Conservation (phyloP, 2,113 vertebrate genomes). For the Antigone vipio region DNA sequence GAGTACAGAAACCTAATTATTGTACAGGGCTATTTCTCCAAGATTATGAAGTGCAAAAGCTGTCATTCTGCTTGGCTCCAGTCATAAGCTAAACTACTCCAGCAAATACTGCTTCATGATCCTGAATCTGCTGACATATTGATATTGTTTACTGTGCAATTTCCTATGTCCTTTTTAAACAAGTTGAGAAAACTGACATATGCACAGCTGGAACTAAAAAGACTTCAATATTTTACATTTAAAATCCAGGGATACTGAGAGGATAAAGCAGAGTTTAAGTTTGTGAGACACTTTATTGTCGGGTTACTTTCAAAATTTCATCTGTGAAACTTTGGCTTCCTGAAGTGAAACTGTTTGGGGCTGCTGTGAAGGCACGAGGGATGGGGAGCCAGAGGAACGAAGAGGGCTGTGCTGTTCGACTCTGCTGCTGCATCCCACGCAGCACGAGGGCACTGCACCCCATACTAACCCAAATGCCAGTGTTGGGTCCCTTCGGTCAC, state of each 20-base stretch:
- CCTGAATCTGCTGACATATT: neutral
- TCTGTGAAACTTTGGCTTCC: neutral
- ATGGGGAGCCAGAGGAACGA: accelerated
- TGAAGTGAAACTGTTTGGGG: neutral
- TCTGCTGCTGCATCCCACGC: neutral
- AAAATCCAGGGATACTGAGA: neutral
- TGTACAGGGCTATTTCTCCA: neutral
- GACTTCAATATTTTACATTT: neutral
- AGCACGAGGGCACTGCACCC: neutral
- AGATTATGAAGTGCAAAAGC: neutral
- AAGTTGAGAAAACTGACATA: neutral
- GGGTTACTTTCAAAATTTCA: neutral
- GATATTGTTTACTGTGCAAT: neutral
- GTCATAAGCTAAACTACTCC: neutral
- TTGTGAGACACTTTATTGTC: neutral
- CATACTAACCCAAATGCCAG: neutral
- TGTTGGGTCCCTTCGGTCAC: accelerated
- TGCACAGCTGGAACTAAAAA: neutral
- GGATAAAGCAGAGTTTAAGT: neutral
- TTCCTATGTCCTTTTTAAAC: neutral
- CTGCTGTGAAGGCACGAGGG: neutral
- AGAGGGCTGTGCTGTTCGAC: neutral
- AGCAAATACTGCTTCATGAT: neutral
- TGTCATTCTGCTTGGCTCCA: neutral
- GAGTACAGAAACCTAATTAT: neutral